These are phyloP conservation scores for Drosophila hamatofila DNA, from an alignment of 2,888 invertebrate genomes.

Conservation along the genomic window DNA sequence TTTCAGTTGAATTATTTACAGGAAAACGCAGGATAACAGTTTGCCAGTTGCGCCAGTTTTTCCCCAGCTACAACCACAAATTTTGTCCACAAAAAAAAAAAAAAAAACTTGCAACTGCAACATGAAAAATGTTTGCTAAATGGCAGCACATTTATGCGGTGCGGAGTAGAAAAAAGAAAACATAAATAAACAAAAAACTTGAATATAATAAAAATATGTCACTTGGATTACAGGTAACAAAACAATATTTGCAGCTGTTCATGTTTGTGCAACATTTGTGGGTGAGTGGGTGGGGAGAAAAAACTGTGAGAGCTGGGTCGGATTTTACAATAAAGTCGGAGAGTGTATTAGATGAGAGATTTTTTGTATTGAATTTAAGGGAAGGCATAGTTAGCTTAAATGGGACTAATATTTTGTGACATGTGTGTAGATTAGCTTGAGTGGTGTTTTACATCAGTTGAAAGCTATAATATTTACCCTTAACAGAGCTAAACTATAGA, in stretches of 20 bases:
- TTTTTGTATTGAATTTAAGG: too few relatives aligned
- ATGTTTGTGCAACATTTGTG: slow-evolving; percentile 11
- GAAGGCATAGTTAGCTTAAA: background rate
- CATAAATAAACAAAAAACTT: background rate
- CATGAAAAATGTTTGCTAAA: slow-evolving; percentile 57
- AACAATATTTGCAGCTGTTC: slow-evolving; percentile 38
- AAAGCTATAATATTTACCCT: background rate
- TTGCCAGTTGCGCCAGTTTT: slow-evolving; percentile 42
- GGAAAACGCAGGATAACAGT: slow-evolving; percentile 65
- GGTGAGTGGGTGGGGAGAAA: background rate
- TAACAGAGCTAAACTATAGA: too few relatives aligned
- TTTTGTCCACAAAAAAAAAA: slow-evolving; percentile 14
- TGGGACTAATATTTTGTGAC: background rate
- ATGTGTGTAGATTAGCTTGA: background rate
- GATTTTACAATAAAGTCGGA: background rate
- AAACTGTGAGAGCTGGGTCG: background rate
- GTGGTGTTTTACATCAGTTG: background rate
- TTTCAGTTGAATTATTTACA: slow-evolving; percentile 75
- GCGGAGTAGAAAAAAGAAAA: slow-evolving; percentile 4
- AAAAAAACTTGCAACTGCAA: slow-evolving; percentile 44
- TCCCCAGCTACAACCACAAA: slow-evolving; percentile 8
- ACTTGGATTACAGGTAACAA: slow-evolving; percentile 37
- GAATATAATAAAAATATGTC: slow-evolving; percentile 26
- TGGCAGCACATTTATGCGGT: slow-evolving; percentile 45
- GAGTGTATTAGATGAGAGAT: background rate